Percentiles rank a stretch among this genome's conserved stretches.
Evolutionary conservation across 2,888 invertebrate genomes (phyloP).

Genomic region (Drosophila picticornis): DNA sequence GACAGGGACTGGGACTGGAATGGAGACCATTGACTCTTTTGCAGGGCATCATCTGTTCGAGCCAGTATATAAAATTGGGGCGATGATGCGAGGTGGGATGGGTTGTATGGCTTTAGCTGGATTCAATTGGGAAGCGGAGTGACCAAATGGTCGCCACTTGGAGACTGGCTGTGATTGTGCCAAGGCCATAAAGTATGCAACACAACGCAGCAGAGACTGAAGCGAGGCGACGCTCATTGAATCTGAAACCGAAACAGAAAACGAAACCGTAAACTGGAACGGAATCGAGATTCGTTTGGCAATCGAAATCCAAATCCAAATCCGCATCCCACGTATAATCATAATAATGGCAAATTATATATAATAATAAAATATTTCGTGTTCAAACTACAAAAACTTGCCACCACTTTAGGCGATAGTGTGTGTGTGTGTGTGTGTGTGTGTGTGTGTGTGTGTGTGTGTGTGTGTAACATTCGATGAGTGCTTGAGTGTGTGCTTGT

Average conservation of each 20-base stretch:
- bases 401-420: constrained; percentile 9
- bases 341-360: constrained; percentile 81
- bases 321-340: constrained; percentile 72
- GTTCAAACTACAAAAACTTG: constrained; percentile 71
- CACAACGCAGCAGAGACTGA: constrained; percentile 33
- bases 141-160: constrained; percentile 19
- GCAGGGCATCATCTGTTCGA: constrained; percentile 36
- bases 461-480: not conserved
- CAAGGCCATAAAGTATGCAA: constrained; percentile 75
- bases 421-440: constrained; percentile 23
- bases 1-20: not conserved
- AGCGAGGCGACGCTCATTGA: constrained; percentile 35
- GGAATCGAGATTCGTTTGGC: constrained; percentile 14
- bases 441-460: constrained; percentile 10
- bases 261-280: constrained; percentile 3
- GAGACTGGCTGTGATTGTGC: constrained; percentile 57
- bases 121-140: constrained; percentile 32
- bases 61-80: constrained; percentile 14
- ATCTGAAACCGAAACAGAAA: constrained; percentile 25
- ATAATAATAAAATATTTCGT: constrained; percentile 82
- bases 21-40: not conserved
- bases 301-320: constrained; percentile 31
- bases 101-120: not conserved
- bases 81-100: not conserved
- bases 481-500: constrained; percentile 13